Percentiles rank a stretch among this genome's conserved stretches.
These are phyloP conservation scores for Eulemur rubriventer DNA, from an alignment of 2,797 vertebrate genomes.

Conservation along the genomic window DNA sequence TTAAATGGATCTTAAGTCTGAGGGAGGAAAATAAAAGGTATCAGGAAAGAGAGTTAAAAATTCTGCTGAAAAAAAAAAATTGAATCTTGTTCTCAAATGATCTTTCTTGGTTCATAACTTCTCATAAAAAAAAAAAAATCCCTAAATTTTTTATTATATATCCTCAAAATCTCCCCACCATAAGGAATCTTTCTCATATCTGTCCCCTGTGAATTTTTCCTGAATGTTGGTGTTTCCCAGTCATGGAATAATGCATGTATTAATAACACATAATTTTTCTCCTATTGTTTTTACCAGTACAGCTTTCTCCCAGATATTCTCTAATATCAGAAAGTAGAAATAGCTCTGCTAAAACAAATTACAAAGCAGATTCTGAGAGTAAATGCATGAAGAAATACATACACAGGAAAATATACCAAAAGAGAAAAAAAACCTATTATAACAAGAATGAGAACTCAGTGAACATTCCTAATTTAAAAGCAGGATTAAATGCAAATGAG, in stretches of 20 bases:
- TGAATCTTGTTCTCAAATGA: background rate
- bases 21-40: background rate
- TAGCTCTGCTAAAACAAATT: slow-evolving; percentile 21
- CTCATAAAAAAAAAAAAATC: background rate
- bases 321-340: slow-evolving; percentile 22
- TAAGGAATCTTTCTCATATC: background rate
- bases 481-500: slow-evolving; percentile 44
- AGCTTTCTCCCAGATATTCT: background rate
- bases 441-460: slow-evolving; percentile 41
- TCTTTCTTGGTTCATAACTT: background rate
- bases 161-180: background rate
- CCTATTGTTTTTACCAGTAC: slow-evolving; percentile 17
- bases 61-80: background rate
- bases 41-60: background rate
- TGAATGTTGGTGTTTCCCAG: background rate
- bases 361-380: slow-evolving; percentile 16
- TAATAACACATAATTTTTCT: background rate
- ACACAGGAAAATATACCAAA: slow-evolving; percentile 26
- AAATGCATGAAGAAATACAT: slow-evolving; percentile 22
- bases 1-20: background rate
- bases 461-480: slow-evolving; percentile 53
- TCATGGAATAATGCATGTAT: background rate
- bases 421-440: background rate
- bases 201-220: background rate
- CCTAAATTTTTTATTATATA: background rate